Conservation (phyloP, 92 coral and sea anemone species). For the Plumapathes pennacea region DNA sequence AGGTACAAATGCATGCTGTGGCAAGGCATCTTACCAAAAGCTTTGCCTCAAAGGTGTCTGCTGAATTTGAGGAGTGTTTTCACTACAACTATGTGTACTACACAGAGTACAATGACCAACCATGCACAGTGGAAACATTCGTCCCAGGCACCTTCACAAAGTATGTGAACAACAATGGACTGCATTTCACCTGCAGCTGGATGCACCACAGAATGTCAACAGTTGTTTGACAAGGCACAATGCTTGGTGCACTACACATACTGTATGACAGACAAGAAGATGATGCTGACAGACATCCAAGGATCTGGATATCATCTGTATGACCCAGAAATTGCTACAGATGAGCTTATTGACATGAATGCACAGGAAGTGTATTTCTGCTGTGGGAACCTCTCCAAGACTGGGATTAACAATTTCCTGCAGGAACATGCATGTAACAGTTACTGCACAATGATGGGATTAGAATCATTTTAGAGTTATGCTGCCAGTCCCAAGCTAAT, state of each 20-base stretch:
- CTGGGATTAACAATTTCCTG: slow-evolving; percentile 46
- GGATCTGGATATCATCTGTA: slow-evolving; percentile 40
- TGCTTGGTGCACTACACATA: slow-evolving; percentile 60
- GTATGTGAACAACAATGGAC: slow-evolving; percentile 54
- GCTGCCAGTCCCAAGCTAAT: too few species aligned
- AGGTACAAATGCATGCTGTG: slow-evolving; percentile 62
- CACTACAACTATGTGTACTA: slow-evolving; percentile 47
- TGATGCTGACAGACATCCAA: slow-evolving; percentile 59
- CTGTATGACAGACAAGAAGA: slow-evolving; percentile 18
- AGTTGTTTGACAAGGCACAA: slow-evolving; percentile 47
- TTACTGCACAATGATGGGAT: slow-evolving; percentile 48
- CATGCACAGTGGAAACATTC: slow-evolving; percentile 59
- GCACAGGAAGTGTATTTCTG: slow-evolving; percentile 45
- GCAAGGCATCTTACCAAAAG: slow-evolving; percentile 58
- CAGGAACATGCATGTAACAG: slow-evolving; percentile 50
- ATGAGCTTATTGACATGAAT: slow-evolving; percentile 36
- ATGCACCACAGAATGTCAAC: too few species aligned
- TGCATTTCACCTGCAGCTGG: too few species aligned
- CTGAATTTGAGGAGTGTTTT: slow-evolving; percentile 47
- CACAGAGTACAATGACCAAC: slow-evolving; percentile 46
- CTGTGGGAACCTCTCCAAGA: slow-evolving; percentile 49
- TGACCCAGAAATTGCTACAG: slow-evolving; percentile 70
- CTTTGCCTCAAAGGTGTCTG: slow-evolving; percentile 32
- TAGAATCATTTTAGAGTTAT: too few species aligned
- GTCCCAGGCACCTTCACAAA: slow-evolving; percentile 60